Percentiles rank a stretch among this genome's conserved stretches.
phyloP scores from a whole-genome alignment of 2,113 vertebrate genomes.

The Tupaia chinensis region DNA sequence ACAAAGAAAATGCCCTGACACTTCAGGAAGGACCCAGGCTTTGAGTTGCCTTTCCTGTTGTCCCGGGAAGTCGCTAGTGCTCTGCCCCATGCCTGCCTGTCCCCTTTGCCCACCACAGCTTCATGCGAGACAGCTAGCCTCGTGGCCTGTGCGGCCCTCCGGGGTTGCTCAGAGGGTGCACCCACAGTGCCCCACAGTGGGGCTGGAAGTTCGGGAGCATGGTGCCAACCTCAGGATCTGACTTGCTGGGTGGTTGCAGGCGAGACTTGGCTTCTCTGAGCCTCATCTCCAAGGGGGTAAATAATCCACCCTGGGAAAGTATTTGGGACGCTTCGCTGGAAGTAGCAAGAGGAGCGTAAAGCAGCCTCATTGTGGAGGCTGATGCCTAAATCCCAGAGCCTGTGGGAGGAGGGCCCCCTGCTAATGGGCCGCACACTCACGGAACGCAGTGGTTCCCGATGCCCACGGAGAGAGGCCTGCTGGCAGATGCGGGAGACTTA shows the following conservation, averaged over 20 bases:
- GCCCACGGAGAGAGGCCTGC: constrained; percentile 15
- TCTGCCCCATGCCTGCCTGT: rapidly evolving
- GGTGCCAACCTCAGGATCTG: neutral
- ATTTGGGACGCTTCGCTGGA: neutral
- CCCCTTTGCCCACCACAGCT: neutral
- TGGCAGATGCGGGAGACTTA: constrained; percentile 38
- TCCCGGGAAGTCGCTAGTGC: neutral
- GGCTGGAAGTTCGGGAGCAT: neutral
- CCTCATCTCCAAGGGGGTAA: neutral
- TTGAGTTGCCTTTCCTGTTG: neutral
- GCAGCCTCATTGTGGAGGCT: constrained; percentile 20
- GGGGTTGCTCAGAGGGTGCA: neutral
- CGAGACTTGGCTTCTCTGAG: constrained; percentile 54
- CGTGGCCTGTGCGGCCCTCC: neutral
- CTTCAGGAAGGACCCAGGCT: neutral
- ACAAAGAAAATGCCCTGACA: neutral
- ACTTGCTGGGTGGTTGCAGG: constrained; percentile 46
- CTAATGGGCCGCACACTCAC: constrained; percentile 58
- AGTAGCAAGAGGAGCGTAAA: constrained; percentile 39
- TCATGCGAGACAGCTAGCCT: neutral
- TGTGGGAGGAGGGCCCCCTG: constrained; percentile 59
- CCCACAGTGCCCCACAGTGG: neutral
- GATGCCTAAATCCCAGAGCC: constrained; percentile 37
- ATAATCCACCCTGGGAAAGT: constrained; percentile 33
- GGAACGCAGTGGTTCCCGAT: constrained; percentile 44